Evolutionary conservation across 35 echinoderm and acorn worm species (phyloP).

Genomic region (Stichopus chloronotus): DNA sequence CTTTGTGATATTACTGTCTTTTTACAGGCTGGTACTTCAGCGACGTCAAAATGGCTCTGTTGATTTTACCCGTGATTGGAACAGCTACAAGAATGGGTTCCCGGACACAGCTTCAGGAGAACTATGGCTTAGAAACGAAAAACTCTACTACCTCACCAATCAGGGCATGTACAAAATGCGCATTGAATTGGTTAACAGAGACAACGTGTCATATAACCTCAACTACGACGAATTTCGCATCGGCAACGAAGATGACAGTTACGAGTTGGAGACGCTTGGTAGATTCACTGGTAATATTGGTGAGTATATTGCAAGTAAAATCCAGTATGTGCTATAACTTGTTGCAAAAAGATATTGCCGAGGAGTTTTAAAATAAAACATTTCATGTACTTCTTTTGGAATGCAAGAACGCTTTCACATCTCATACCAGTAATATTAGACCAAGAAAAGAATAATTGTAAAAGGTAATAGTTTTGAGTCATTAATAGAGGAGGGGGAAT

Average conservation of each 20-base stretch:
- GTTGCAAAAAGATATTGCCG: not conserved
- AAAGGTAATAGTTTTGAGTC: not conserved
- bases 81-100: not conserved
- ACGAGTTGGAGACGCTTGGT: not conserved
- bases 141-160: no score
- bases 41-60: not conserved
- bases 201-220: not conserved
- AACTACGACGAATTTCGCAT: not conserved
- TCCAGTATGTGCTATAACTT: no score
- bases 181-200: not conserved
- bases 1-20: not conserved
- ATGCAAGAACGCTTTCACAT: not conserved
- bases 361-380: not conserved
- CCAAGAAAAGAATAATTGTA: not conserved
- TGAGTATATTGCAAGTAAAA: not conserved
- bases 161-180: no score
- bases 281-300: not conserved
- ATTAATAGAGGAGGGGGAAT: not conserved
- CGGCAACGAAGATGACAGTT: not conserved
- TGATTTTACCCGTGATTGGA: not conserved
- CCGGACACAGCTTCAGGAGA: not conserved
- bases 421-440: not conserved
- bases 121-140: not conserved
- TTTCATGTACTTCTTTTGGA: not conserved
- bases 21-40: not conserved